Percentiles rank a stretch among this genome's conserved stretches.
These are phyloP conservation scores for Propsilocerus akamusi DNA, from an alignment of 1,140 invertebrate species.

Conservation along the genomic window DNA sequence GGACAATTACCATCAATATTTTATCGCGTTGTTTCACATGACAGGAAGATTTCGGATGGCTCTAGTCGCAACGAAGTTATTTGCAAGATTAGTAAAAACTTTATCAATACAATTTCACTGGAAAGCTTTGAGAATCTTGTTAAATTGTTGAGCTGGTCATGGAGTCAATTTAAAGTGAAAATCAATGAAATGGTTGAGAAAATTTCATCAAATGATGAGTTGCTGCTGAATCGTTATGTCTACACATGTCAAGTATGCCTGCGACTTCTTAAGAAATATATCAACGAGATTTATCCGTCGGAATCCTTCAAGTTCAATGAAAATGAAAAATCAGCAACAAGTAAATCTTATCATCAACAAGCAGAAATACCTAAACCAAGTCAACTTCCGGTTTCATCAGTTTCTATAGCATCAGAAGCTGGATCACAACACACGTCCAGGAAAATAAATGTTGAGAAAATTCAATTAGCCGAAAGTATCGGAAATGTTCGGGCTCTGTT, in stretches of 20 bases:
- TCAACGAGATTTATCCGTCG: conserved; percentile 78
- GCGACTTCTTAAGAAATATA: conserved; percentile 62
- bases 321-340: conserved; percentile 41
- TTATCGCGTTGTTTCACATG: conserved; percentile 59
- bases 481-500: conserved; percentile 68
- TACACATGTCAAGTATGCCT: conserved; percentile 72
- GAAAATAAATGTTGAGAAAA: conserved; percentile 46
- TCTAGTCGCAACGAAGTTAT: conserved; percentile 45
- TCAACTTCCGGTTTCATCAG: conserved; percentile 4
- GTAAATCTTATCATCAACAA: conserved; percentile 59
- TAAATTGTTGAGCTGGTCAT: conserved; percentile 60
- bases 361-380: not conserved
- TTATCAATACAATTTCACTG: conserved; percentile 57
- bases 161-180: conserved; percentile 53
- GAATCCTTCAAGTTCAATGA: conserved; percentile 31
- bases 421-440: conserved; percentile 23
- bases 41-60: conserved; percentile 35
- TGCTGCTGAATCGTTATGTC: conserved; percentile 58
- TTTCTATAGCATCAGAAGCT: not conserved
- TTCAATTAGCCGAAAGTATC: conserved; percentile 64
- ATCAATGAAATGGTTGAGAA: conserved; percentile 34
- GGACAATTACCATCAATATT: conserved; percentile 92
- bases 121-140: conserved; percentile 73
- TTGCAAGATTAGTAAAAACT: conserved; percentile 53
- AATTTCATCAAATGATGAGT: conserved; percentile 26